Conservation (phyloP, 1,140 invertebrate genomes). For the Andrena cerasifolii region DNA sequence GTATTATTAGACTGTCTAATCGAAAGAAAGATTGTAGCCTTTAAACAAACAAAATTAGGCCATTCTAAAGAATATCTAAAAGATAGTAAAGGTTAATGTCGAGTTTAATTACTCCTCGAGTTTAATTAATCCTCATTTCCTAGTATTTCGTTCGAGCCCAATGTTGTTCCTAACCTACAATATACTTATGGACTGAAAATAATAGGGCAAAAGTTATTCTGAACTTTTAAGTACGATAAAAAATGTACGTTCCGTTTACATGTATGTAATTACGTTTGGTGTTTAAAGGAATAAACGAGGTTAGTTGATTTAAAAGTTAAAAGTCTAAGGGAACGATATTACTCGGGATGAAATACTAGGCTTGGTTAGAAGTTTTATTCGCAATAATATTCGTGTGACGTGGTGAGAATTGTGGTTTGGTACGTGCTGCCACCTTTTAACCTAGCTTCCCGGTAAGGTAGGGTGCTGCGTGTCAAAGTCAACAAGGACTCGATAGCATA, state of each 20-base stretch:
- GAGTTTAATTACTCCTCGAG: not conserved
- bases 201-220: not conserved
- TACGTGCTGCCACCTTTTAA: constrained; percentile 60
- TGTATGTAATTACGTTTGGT: too few relatives aligned
- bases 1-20: not conserved
- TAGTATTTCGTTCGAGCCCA: not conserved
- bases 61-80: not conserved
- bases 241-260: too few relatives aligned
- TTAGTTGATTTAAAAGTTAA: too few relatives aligned
- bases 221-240: too few relatives aligned
- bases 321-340: too few relatives aligned
- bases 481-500: constrained; percentile 60
- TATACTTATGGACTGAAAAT: too few relatives aligned
- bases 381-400: not conserved
- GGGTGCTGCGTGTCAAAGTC: constrained; percentile 46
- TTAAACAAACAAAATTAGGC: not conserved
- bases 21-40: too few relatives aligned
- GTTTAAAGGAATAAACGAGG: too few relatives aligned
- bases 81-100: not conserved
- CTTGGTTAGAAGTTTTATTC: not conserved
- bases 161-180: not conserved
- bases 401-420: not conserved
- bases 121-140: not conserved
- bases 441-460: constrained; percentile 36
- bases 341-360: too few relatives aligned